These are phyloP conservation scores for Ambastaia sidthimunki DNA, from an alignment of 2,797 vertebrate genomes.

Conservation along the genomic window DNA sequence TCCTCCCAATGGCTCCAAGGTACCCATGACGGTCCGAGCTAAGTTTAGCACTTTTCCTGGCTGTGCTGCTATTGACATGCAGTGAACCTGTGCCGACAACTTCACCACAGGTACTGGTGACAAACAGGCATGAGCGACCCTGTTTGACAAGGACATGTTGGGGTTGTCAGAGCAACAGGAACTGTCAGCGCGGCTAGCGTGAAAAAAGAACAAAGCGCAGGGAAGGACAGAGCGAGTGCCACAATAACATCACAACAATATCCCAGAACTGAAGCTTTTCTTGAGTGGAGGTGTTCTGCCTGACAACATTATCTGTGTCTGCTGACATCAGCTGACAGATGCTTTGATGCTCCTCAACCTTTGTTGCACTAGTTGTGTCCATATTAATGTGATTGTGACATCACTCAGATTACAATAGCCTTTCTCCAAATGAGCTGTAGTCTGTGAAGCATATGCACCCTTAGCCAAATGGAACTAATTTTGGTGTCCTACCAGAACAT, in stretches of 20 bases:
- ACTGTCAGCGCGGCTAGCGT: slow-evolving; percentile 44
- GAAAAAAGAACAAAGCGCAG: slow-evolving; percentile 42
- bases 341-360: slow-evolving; percentile 51
- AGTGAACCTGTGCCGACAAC: slow-evolving; percentile 19
- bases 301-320: slow-evolving; percentile 43
- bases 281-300: slow-evolving; percentile 33
- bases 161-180: slow-evolving; percentile 58
- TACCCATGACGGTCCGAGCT: background rate
- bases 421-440: slow-evolving; percentile 10
- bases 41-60: slow-evolving; percentile 29
- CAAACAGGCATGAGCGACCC: slow-evolving; percentile 52
- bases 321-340: slow-evolving; percentile 44
- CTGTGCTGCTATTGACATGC: slow-evolving; percentile 31
- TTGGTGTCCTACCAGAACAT: slow-evolving; percentile 18
- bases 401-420: slow-evolving; percentile 38
- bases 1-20: background rate
- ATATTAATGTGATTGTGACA: slow-evolving; percentile 53
- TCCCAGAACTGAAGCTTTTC: slow-evolving; percentile 35
- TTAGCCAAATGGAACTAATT: background rate
- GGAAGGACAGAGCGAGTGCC: slow-evolving; percentile 34
- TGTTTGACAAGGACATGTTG: slow-evolving; percentile 54
- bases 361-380: slow-evolving; percentile 39
- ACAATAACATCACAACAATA: slow-evolving; percentile 50
- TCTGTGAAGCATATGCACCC: background rate
- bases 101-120: slow-evolving; percentile 49